Percentiles rank a stretch among this genome's conserved stretches.
Conservation (phyloP, 1,140 invertebrate species). For the Potamilus streckersoni region DNA sequence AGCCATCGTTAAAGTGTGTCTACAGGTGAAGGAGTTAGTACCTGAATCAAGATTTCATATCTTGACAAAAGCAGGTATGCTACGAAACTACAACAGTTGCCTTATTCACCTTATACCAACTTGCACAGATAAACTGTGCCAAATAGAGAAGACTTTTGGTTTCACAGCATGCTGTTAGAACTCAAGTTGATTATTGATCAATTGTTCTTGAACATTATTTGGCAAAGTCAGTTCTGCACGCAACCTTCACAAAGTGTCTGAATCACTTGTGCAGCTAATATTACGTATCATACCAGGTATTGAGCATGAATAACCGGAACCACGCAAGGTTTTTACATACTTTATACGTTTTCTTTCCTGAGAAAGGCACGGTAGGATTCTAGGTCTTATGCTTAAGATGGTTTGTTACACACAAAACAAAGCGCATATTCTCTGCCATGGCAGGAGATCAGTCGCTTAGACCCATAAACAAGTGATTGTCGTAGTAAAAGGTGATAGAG, state of each 20-base stretch:
- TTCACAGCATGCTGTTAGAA: not conserved
- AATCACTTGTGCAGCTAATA: conserved; percentile 3
- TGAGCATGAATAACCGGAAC: conserved; percentile 29
- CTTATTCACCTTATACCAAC: not conserved
- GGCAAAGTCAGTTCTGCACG: not conserved
- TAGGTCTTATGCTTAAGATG: too few relatives aligned
- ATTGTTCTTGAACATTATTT: not conserved
- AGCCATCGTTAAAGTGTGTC: conserved; percentile 23
- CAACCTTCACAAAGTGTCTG: conserved; percentile 2
- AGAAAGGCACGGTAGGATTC: not conserved
- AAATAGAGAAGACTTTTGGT: not conserved
- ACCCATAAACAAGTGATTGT: too few relatives aligned
- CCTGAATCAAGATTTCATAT: conserved; percentile 19
- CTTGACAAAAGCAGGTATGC: conserved; percentile 12
- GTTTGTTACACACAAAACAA: conserved; percentile 2
- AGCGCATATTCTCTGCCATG: too few relatives aligned
- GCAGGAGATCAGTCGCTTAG: too few relatives aligned
- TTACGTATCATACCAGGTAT: conserved; percentile 8
- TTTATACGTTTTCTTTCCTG: conserved; percentile 14
- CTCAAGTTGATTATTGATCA: not conserved
- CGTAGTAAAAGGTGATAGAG: too few relatives aligned
- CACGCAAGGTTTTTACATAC: conserved; percentile 27
- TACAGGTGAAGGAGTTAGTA: conserved; percentile 9
- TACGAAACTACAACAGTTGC: conserved; percentile 8
- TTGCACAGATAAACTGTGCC: not conserved